Percentiles rank a stretch among this genome's conserved stretches.
Conservation (phyloP, 2,797 vertebrate genomes). For the Lepidocolaptes lacrymiger region DNA sequence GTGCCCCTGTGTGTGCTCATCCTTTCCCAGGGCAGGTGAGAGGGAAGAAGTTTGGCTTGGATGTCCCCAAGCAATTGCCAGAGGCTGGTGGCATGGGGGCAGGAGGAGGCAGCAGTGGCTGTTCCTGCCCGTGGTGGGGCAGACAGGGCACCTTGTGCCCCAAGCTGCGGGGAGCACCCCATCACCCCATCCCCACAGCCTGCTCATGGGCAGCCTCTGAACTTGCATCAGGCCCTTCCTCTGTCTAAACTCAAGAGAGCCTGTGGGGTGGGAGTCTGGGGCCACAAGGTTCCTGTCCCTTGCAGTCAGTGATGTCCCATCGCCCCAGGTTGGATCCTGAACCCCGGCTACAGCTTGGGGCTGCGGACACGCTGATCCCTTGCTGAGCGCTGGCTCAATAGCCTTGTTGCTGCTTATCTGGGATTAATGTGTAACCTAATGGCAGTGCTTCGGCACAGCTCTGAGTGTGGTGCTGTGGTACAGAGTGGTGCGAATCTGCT, state of each 20-base stretch:
- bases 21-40: neutral
- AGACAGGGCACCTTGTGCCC: neutral
- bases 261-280: neutral
- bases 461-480: neutral
- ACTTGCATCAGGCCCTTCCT: rapidly evolving
- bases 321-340: neutral
- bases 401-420: slow-evolving; percentile 59
- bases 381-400: slow-evolving; percentile 33
- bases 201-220: rapidly evolving
- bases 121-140: neutral
- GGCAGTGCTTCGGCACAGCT: neutral
- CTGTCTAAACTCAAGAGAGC: neutral
- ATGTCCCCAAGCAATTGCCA: rapidly evolving
- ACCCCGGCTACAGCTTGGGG: neutral
- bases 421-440: slow-evolving; percentile 71
- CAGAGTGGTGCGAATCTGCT: neutral
- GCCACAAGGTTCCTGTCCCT: rapidly evolving
- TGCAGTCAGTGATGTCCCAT: rapidly evolving
- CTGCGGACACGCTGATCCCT: neutral
- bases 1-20: neutral
- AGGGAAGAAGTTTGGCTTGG: neutral
- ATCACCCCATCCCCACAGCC: rapidly evolving
- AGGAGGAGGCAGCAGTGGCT: neutral
- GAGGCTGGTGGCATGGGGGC: rapidly evolving
- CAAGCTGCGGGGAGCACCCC: neutral